Evolutionary conservation across 2,888 invertebrate genomes (phyloP).

Genomic region (Germaria angustata): DNA sequence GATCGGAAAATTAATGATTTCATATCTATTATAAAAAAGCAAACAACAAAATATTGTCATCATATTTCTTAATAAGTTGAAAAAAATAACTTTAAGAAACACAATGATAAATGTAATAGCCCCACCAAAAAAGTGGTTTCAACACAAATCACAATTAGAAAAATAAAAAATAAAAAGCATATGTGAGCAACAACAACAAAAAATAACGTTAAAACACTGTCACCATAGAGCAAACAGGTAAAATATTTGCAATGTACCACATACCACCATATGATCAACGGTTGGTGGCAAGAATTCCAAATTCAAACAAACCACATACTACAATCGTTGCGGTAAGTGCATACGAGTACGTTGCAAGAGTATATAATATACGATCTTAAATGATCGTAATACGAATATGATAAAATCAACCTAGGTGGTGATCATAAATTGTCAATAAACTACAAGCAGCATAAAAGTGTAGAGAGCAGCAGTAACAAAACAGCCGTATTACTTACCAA

Average conservation of each 20-base stretch:
- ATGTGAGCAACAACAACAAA: background rate
- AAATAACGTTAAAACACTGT: conserved; percentile 47
- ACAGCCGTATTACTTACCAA: conserved; percentile 18
- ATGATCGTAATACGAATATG: conserved; percentile 67
- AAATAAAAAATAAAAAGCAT: background rate
- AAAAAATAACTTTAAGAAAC: conserved; percentile 10
- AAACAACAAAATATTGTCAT: conserved; percentile 52
- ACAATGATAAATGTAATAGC: background rate
- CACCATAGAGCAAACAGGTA: conserved; percentile 37
- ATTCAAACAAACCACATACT: conserved; percentile 19
- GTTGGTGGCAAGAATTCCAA: conserved; percentile 57
- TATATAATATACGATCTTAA: conserved; percentile 61
- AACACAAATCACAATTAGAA: conserved; percentile 65
- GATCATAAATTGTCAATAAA: conserved; percentile 65
- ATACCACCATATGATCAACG: conserved; percentile 10
- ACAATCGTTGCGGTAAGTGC: background rate
- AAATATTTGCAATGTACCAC: background rate
- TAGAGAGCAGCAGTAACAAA: conserved; percentile 44
- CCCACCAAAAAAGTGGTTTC: conserved; percentile 20
- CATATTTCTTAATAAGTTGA: conserved; percentile 55
- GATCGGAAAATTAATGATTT: conserved; percentile 51
- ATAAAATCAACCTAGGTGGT: conserved; percentile 66
- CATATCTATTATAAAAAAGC: conserved; percentile 40
- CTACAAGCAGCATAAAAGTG: conserved; percentile 54
- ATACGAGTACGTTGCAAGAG: conserved; percentile 12